Evolutionary conservation across 2,797 vertebrate species (phyloP), one percentile per base, ranked within the genome.

Genomic region (Eulemur mongoz): DNA sequence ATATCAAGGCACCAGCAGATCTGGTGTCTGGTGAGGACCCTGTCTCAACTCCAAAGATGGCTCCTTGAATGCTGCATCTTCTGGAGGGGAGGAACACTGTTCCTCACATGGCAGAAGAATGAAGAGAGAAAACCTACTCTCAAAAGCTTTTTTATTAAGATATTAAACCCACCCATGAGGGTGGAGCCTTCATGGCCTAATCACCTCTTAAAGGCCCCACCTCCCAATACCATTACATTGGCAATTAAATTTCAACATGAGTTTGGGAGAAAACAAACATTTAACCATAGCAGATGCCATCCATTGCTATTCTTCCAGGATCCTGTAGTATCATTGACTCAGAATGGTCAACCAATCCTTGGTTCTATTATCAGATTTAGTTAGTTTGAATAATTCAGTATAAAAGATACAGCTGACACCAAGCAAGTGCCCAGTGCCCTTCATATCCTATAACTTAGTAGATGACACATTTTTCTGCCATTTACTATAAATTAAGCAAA

Each of bases 351-450:
- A 1, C n/a, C 30, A 30, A 11, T 50, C 50, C 27, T 79, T 75
- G 38, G 20, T 54, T 93, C 69, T 89, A 15, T 86, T 83, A 30
- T 38, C 57, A 75, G 45, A 2, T 57, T 86, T 59, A 14, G 14
- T 87, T 80, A 54, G 50, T 80, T 95, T 63, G 57, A 88, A 40
- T 87, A 65, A 85, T 50, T 96, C 50, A 70, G 38, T 73, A 17
- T 65, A 80, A 92, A n/a, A 18, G 61, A 61, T 80, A 30, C 25
- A 85, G 54, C 50, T 70, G 38, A 52, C 32, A 76, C 69, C 30
- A 91, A 57, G 91, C 25, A 65, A 54, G 61, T 22, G 38, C 25
- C 40, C n/a, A 7, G 61, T 43, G 27, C 18, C 13, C 35, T 69
- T 85, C 18, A 14, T 70, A 45, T 57, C 57, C 69, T 50, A 14